These are phyloP conservation scores for Delia radicum DNA, from an alignment of 1,140 invertebrate species.

Conservation along the genomic window DNA sequence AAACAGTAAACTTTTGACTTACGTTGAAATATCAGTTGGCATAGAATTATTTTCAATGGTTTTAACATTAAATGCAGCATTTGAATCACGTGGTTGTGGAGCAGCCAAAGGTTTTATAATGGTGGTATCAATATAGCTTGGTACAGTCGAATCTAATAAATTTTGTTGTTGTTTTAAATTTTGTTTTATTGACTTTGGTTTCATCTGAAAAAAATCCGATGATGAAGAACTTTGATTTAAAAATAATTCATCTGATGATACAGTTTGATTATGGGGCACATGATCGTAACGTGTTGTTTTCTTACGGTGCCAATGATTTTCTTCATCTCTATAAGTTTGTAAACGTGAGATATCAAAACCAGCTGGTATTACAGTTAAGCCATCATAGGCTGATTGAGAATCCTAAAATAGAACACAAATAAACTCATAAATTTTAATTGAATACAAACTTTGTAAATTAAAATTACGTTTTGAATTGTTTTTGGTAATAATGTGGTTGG, in stretches of 20 bases:
- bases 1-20: not conserved
- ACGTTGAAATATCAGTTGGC: not conserved
- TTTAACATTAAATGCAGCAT: not conserved
- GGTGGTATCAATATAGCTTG: not conserved
- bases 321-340: conserved; percentile 22
- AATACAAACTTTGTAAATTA: too few relatives aligned
- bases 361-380: conserved; percentile 26
- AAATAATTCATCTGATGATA: conserved; percentile 8
- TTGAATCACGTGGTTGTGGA: not conserved
- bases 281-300: conserved; percentile 17
- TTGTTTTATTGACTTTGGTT: not conserved
- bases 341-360: conserved; percentile 28
- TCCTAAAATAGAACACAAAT: not conserved
- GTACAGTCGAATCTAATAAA: not conserved
- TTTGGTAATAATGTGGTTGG: not conserved
- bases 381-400: conserved; percentile 16
- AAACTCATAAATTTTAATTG: not conserved
- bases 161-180: not conserved
- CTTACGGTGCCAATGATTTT: conserved; percentile 31
- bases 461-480: not conserved
- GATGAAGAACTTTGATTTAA: not conserved
- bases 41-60: not conserved
- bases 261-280: not conserved
- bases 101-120: not conserved
- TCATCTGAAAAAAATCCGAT: not conserved